These are phyloP conservation scores for Thecocarcelia acutangulata DNA, from an alignment of 2,888 invertebrate species.

Conservation along the genomic window DNA sequence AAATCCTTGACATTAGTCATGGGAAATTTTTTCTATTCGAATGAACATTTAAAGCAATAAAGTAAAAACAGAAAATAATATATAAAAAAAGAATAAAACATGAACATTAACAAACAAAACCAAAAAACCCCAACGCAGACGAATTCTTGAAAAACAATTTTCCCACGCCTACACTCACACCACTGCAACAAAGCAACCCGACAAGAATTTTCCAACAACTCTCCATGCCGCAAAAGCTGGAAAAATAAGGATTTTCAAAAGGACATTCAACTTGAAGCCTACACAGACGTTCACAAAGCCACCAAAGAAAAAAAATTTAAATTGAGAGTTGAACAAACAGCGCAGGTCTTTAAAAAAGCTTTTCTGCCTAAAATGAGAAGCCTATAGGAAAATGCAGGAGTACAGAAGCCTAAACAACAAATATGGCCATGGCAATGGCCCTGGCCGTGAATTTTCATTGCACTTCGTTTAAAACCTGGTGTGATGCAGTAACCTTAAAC, in stretches of 20 bases:
- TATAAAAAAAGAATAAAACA: not conserved
- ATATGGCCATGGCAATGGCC: slow-evolving; percentile 76
- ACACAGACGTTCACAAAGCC: slow-evolving; percentile 32
- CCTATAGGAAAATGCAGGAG: slow-evolving; percentile 16
- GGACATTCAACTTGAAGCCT: slow-evolving; percentile 78
- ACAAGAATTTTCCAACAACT: slow-evolving; percentile 41
- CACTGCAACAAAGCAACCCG: slow-evolving; percentile 5
- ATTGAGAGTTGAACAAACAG: slow-evolving; percentile 21
- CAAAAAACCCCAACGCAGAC: slow-evolving; percentile 55
- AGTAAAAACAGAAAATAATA: slow-evolving; percentile 21
- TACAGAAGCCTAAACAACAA: slow-evolving; percentile 63
- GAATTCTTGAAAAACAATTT: slow-evolving; percentile 64
- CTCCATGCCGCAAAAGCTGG: not conserved
- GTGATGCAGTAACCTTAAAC: slow-evolving; percentile 64
- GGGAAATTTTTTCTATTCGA: slow-evolving; percentile 70
- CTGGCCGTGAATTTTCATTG: slow-evolving; percentile 54
- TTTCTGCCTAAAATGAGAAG: slow-evolving; percentile 30
- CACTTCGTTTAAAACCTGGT: not conserved
- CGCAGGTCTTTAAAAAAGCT: slow-evolving; percentile 67
- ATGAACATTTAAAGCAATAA: slow-evolving; percentile 42
- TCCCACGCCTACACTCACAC: slow-evolving; percentile 67
- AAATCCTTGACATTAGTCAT: slow-evolving; percentile 75
- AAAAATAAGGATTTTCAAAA: slow-evolving; percentile 68
- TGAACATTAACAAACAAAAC: slow-evolving; percentile 43
- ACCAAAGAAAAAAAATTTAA: not conserved